Evolutionary conservation across 2,113 vertebrate species (phyloP), one percentile per base, ranked within the genome.

Genomic region (Cricetomys ansorgei): DNA sequence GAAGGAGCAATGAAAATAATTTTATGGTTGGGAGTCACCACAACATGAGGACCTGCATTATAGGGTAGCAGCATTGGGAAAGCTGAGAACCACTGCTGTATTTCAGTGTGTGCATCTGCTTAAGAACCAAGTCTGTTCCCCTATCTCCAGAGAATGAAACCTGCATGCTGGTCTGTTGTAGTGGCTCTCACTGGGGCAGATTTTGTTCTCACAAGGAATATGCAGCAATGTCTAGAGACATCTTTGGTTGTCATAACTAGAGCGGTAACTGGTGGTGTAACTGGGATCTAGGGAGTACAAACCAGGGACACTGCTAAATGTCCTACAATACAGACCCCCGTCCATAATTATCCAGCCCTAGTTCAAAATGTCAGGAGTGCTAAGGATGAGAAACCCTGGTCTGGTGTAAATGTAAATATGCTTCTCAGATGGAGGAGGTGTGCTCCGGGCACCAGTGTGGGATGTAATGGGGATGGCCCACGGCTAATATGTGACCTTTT

Each of bases 361-460:
- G 76, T 37, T 25, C 34, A 27, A 48, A 31, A 40, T 4, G 5
- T 40, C 59, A n/a, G 9, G 1, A n/a, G 59, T 17, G 50, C 23
- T 34, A 4, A 55, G n/a, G 40, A 13, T n/a, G 17, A 67, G 72
- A 72, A 86, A n/a, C 11, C 7, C 34, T 19, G 40, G 76, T 29
- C 29, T 72, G 65, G 25, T 62, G 65, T 0, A 1, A 85, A 43
- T 6, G 21, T 0, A 0, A n/a, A 72, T 43, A 31, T 19, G 59
- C 48, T 64, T 17, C 69, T 43, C 65, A 4, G 1, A 50, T 1
- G 59, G 73, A 55, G 8, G n/a, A 50, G 53, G 21, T 34, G 13
- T 40, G 34, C 15, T 89, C 48, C 65, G 43, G 12, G 3, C 72
- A 64, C 4, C 65, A 53, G 37, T 0, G 40, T 7, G 23, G 86